Evolutionary conservation across 2,113 vertebrate genomes (phyloP).

Genomic region (Varanus salvator): DNA sequence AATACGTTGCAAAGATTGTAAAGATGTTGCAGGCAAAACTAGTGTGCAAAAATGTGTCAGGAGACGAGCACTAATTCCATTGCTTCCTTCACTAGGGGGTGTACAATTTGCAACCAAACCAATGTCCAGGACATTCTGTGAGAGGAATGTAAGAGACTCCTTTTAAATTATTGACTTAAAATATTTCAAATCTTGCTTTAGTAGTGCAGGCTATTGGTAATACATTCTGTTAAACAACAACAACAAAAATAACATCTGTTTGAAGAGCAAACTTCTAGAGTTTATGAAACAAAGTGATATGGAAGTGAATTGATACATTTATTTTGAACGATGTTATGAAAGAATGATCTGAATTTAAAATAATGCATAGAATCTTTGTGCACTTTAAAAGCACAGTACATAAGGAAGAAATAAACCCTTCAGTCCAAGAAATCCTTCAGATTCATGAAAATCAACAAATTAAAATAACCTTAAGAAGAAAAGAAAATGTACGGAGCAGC

Average conservation of each 20-base stretch:
- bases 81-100: conserved; percentile 38
- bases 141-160: conserved; percentile 8
- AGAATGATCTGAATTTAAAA: too few species aligned
- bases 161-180: not conserved
- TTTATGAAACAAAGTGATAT: too few species aligned
- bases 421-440: not conserved
- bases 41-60: conserved; percentile 71
- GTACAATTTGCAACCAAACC: conserved; percentile 66
- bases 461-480: not conserved
- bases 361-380: not conserved
- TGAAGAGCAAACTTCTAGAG: too few species aligned
- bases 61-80: conserved; percentile 62
- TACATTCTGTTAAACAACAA: not conserved
- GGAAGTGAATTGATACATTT: too few species aligned
- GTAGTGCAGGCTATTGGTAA: not conserved
- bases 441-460: not conserved
- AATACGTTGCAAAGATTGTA: conserved; percentile 57
- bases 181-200: conserved; percentile 1
- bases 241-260: too few species aligned
- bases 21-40: conserved; percentile 69
- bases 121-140: conserved; percentile 65
- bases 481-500: not conserved
- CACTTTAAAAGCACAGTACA: not conserved
- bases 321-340: too few species aligned
- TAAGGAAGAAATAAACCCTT: not conserved